Evolutionary conservation across 2,888 invertebrate genomes (phyloP).

Genomic region (Phrixothrix hirtus): DNA sequence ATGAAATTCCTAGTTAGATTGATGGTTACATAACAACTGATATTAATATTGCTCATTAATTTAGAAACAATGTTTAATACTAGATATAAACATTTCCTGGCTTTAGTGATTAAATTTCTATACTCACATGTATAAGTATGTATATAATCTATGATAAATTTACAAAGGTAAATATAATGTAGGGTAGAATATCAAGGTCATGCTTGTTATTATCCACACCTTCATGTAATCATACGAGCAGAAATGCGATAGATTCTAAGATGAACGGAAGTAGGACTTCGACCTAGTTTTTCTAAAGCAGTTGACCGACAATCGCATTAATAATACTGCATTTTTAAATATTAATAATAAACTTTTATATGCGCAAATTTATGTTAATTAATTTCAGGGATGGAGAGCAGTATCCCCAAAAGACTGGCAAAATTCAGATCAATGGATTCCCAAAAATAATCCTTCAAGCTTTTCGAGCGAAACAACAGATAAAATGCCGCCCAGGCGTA

Average conservation of each 20-base stretch:
- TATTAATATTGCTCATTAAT: too few relatives aligned
- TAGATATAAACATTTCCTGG: too few relatives aligned
- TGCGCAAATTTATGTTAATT: slow-evolving; percentile 7
- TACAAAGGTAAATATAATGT: background rate
- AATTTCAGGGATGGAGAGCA: slow-evolving; percentile 61
- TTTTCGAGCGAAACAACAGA: slow-evolving; percentile 8
- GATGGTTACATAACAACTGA: too few relatives aligned
- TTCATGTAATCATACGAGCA: slow-evolving; percentile 14
- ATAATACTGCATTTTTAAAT: too few relatives aligned
- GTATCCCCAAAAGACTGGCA: slow-evolving; percentile 51
- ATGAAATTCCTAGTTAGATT: too few relatives aligned
- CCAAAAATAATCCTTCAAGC: slow-evolving; percentile 7
- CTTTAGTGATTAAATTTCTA: background rate
- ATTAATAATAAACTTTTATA: too few relatives aligned
- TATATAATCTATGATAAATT: background rate
- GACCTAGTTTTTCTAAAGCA: slow-evolving; percentile 13
- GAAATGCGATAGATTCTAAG: slow-evolving; percentile 21
- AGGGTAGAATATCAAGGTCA: slow-evolving; percentile 23
- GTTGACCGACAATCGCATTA: background rate
- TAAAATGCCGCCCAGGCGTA: slow-evolving; percentile 47
- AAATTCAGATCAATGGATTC: slow-evolving; percentile 21
- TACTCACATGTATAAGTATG: background rate
- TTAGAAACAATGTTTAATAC: too few relatives aligned
- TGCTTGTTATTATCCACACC: slow-evolving; percentile 14
- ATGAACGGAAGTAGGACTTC: slow-evolving; percentile 19